Evolutionary conservation across 2,113 vertebrate species (phyloP), one percentile per base, ranked within the genome.

Genomic region (Aspidoscelis tigris): DNA sequence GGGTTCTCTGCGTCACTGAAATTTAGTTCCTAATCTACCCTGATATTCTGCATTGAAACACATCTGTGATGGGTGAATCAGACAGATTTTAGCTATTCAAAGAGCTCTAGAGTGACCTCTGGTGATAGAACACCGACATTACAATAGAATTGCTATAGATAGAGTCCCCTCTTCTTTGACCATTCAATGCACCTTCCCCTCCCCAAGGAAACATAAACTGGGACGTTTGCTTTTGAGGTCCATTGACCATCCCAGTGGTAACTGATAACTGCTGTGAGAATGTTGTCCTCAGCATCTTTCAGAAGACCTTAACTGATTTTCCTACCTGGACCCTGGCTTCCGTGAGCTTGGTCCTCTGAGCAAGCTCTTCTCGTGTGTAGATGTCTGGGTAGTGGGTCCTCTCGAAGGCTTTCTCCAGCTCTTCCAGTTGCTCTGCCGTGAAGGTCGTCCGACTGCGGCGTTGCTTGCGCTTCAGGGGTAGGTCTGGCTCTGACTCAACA

Each of bases 311-410:
- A 33, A 16, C 14, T 58, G 55, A 16, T 14, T 12, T 41, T 78
- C 96, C 92, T 81, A 99, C 98, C 98, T 99, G 99, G 69, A 99
- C 98, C 0, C 98, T 96, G 0, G 99, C 99, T 92, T 99, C 98
- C 0, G 98, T 99, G 70, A 99, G 98, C 91, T 99, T 99, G 88
- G 99, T 99, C 92, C 99, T 97, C 97, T 99, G 99, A 0, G 99
- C 99, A 82, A 99, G 96, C 94, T 99, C 99, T 94, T 99, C 99
- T 3, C 98, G 93, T 83, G 99, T 99, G 95, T 99, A 99, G 95
- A 99, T 99, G 92, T 99, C 99, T 0, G 98, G 99, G 95, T 99
- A 99, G 94, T 99, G 99, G 1, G 99, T 99, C 91, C 99, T 96
- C 94, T 99, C 99, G 0, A 99, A 99, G 55, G 99, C 99, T 84